Evolutionary conservation across 2,797 vertebrate species (phyloP), one percentile per base, ranked within the genome.

Genomic region (Enoplosus armatus): DNA sequence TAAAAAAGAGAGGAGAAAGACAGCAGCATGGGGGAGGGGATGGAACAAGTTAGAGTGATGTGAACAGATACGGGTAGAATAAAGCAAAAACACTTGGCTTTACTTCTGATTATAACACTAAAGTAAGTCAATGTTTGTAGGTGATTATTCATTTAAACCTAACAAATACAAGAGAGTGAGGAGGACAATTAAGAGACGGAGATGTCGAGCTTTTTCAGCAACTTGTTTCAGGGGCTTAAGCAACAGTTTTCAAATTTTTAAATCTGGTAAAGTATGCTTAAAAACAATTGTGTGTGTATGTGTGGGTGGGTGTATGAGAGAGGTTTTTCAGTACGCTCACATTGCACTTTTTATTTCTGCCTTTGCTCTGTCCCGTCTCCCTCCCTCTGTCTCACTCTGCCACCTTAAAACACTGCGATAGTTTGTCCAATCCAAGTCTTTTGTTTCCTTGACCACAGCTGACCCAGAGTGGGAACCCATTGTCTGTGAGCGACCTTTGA

Each of bases 401-500:
- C 84, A 77, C 79, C 71, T 83, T 80, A 60, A 80, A 77, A 82
- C 82, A 83, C 82, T 79, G 76, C 59, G 7, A 80, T 66, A 82
- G 87, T 89, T 90, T 89, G 82, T 87, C 65, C 79, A 78, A 71
- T 72, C 74, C 78, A 63, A 68, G 76, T 87, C 89, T 85, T 87
- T 93, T 92, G 89, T 93, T 91, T 87, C 83, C 77, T 88, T 90
- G 85, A 92, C 91, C 85, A 84, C 76, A 76, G 79, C 84, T 90
- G 92, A 94, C 92, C 93, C 86, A 72, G 72, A 86, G 90, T 75
- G 62, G 80, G 75, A 82, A 66, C 27, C 76, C 77, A 91, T 95
- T 94, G 91, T 94, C 68, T 54, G 45, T 4, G 35, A 10, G 51
- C 11, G 63, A 92, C 90, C 92, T 92, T 60, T 92, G 90, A 94